phyloP scores from a whole-genome alignment of 2,888 invertebrate species.

The Ormyrus rosae region DNA sequence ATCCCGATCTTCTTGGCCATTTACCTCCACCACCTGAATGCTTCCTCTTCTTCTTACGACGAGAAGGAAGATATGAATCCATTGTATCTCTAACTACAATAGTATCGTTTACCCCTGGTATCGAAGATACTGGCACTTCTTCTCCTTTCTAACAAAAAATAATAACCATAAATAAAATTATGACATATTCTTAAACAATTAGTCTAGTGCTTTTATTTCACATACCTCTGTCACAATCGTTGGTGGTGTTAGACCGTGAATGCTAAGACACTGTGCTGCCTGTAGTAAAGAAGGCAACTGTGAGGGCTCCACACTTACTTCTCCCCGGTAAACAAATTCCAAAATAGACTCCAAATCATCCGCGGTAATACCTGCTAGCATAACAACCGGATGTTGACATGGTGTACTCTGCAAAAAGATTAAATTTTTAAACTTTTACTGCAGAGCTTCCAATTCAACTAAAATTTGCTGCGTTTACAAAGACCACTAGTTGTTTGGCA shows the following conservation, averaged over 20 bases:
- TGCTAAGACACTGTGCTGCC: conserved; percentile 81
- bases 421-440: conserved; percentile 57
- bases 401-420: conserved; percentile 78
- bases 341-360: conserved; percentile 80
- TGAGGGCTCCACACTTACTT: conserved; percentile 81
- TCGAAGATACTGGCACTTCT: conserved; percentile 69
- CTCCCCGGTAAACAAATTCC: conserved; percentile 81
- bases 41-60: conserved; percentile 78
- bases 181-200: conserved; percentile 1
- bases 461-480: neutral
- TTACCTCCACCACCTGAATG: conserved; percentile 69
- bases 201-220: neutral
- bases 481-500: no score
- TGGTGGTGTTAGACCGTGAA: conserved; percentile 79
- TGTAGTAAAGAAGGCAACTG: conserved; percentile 80
- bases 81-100: conserved; percentile 73
- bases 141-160: conserved; percentile 68
- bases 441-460: neutral
- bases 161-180: conserved; percentile 3
- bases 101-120: conserved; percentile 73
- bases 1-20: conserved; percentile 63
- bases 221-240: conserved; percentile 73
- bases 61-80: conserved; percentile 77
- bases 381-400: conserved; percentile 82
- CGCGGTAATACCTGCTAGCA: conserved; percentile 81